Conservation (phyloP, 2,888 invertebrate genomes). For the Scaptomyza tumidula region DNA sequence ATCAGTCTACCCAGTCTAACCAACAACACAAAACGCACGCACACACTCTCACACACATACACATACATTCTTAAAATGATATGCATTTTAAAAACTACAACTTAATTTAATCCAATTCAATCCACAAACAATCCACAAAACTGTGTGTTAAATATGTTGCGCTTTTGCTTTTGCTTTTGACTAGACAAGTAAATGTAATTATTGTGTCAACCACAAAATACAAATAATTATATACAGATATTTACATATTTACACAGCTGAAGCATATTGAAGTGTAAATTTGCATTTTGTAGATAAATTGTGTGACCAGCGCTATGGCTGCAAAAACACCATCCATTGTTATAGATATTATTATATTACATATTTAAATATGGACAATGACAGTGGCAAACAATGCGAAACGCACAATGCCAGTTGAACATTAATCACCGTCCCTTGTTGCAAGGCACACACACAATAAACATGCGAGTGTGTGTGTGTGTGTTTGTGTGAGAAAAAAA, state of each 20-base stretch:
- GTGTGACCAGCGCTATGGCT: conserved; percentile 12
- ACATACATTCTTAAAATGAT: conserved; percentile 13
- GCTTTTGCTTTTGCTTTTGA: conserved; percentile 27
- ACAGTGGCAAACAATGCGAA: conserved; percentile 66
- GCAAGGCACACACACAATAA: conserved; percentile 23
- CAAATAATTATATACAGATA: conserved; percentile 41
- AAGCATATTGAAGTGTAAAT: conserved; percentile 47
- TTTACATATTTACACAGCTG: conserved; percentile 32
- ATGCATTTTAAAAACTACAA: conserved; percentile 20
- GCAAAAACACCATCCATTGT: conserved; percentile 19
- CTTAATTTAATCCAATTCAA: conserved; percentile 35
- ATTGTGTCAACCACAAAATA: conserved; percentile 54
- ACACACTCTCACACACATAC: neutral
- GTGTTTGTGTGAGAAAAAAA: conserved; percentile 14
- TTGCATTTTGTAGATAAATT: conserved; percentile 41
- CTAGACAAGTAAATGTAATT: conserved; percentile 48
- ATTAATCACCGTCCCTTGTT: conserved; percentile 52
- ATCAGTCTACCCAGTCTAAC: neutral
- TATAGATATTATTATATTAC: conserved; percentile 29
- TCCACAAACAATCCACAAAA: conserved; percentile 19
- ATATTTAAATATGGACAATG: conserved; percentile 54
- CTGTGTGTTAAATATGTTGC: conserved; percentile 50
- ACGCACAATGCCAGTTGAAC: conserved; percentile 52
- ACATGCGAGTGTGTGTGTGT: conserved; percentile 12
- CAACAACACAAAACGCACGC: conserved; percentile 5